Percentiles rank a stretch among this genome's conserved stretches.
phyloP scores from a whole-genome alignment of 92 coral and sea anemone genomes.

The Palythoa grandis region DNA sequence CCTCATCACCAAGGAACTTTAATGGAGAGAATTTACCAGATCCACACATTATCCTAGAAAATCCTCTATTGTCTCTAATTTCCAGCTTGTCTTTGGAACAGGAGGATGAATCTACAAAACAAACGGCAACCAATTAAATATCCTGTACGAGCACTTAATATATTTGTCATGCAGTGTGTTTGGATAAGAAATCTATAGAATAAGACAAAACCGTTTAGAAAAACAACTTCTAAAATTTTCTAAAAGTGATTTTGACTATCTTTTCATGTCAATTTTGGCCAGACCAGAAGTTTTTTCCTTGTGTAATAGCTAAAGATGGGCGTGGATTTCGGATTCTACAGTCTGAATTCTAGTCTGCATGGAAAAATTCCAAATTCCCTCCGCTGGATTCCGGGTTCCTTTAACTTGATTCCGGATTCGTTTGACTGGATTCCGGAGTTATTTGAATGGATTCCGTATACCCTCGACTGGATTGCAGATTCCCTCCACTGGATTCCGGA shows the following conservation, averaged over 20 bases:
- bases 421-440: background rate
- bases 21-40: background rate
- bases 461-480: background rate
- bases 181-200: background rate
- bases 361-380: background rate
- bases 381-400: background rate
- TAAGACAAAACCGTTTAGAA: background rate
- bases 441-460: background rate
- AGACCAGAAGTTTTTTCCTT: too few relatives aligned
- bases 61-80: conserved; percentile 9
- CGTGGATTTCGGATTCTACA: too few relatives aligned
- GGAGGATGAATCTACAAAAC: background rate
- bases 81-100: too few relatives aligned
- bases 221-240: too few relatives aligned
- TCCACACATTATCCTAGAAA: conserved; percentile 8
- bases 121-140: too few relatives aligned
- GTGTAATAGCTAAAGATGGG: too few relatives aligned
- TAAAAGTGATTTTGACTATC: too few relatives aligned
- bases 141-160: too few relatives aligned
- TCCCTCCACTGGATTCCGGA: too few relatives aligned
- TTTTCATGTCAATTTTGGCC: too few relatives aligned
- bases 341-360: background rate
- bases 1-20: conserved; percentile 10
- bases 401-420: background rate
- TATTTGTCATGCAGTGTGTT: too few relatives aligned